Base-by-base conservation (phyloP, 2,797 vertebrate species). In the Semaprochilodus insignis region DNA sequence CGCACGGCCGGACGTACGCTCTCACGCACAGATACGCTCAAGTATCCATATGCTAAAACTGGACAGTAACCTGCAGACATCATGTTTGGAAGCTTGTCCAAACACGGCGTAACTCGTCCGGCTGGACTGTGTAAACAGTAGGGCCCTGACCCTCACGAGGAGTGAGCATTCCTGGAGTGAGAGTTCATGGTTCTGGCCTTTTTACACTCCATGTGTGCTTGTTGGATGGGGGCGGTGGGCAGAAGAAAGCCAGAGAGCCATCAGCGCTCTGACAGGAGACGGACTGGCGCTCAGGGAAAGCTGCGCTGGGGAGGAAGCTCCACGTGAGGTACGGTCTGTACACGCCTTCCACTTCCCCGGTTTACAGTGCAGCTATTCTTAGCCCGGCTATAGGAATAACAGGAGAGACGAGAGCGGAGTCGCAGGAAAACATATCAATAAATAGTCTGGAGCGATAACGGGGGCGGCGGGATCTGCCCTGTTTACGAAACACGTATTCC, bases 21-120 rank as follows among this genome's bases (percentile, higher is more conserved):
- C 31, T 31, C 31, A 31, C 31, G 31, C 31, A 40, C 19, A 77
- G 48, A n/a, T n/a, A 36, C 27, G 51, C 4, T 48, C 21, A 71
- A 44, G 59, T 27, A 70, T 44, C 40, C 48, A 85, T 44, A 79
- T 66, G 73, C 52, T 51, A 66, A 52, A 73, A 63, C 74, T 60
- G 69, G 73, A 80, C 71, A 80, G 78, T 57, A 73, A 77, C 74
- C 80, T 89, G 88, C 92, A 93, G 92, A 77, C 91, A 89, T 91
- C 85, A 89, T 94, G 93, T 93, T 93, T 94, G 91, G 93, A 93
- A 92, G 92, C 92, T 94, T 95, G 90, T 95, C 92, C 91, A 95
- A 96, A 95, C 93, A 95, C 74, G 83, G 91, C 74, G 85, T 90
- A 93, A 90, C 91, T 91, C 91, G 89, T 87, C 90, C 88, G 91